A percentile compares a stretch with the other conserved stretches of the same genome.
These are phyloP conservation scores for Oryctes rhinoceros DNA, from an alignment of 1,140 invertebrate species.

Conservation along the genomic window DNA sequence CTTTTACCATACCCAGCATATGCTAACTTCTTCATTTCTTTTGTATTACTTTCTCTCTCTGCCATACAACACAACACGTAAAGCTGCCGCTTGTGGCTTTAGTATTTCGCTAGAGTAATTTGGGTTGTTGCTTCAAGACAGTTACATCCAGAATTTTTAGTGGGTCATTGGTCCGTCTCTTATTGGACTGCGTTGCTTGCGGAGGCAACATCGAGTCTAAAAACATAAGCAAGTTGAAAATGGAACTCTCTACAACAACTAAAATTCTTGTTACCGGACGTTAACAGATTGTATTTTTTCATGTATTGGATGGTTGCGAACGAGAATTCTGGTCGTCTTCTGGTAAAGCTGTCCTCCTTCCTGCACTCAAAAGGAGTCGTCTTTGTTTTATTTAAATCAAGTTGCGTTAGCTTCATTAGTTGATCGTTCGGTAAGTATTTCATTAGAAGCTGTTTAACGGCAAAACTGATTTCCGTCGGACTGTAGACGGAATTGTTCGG, in stretches of 20 bases:
- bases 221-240: neutral
- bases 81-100: too few relatives aligned
- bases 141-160: conserved; percentile 70
- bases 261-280: conserved; percentile 54
- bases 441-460: conserved; percentile 69
- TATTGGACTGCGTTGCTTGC: neutral
- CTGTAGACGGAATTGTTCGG: conserved; percentile 18
- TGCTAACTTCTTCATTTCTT: too few relatives aligned
- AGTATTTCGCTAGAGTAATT: conserved; percentile 63
- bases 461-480: conserved; percentile 55
- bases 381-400: neutral
- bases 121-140: conserved; percentile 70
- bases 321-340: conserved; percentile 65
- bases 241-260: neutral
- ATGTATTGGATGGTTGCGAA: conserved; percentile 73
- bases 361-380: conserved; percentile 11
- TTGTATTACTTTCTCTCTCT: too few relatives aligned
- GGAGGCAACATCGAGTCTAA: neutral
- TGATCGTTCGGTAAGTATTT: conserved; percentile 71
- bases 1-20: too few relatives aligned
- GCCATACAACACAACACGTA: too few relatives aligned
- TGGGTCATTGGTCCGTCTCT: neutral
- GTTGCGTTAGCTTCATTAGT: conserved; percentile 56
- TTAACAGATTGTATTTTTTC: conserved; percentile 70
- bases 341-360: conserved; percentile 43